Evolutionary conservation across 2,888 invertebrate species (phyloP), one percentile per base, ranked within the genome.

Genomic region (Cosmopolites sordidus): DNA sequence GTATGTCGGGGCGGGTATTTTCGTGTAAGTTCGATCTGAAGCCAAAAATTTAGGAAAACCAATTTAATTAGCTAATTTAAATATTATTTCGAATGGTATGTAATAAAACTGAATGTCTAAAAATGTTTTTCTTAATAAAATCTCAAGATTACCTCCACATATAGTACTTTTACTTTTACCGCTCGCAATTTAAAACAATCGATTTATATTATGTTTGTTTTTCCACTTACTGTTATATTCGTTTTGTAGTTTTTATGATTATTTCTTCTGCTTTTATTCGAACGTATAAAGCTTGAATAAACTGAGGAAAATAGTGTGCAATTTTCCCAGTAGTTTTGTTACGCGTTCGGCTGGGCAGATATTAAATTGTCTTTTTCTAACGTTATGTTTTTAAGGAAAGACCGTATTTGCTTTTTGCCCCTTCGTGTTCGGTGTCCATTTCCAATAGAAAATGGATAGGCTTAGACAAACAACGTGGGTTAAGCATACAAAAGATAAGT

Each of bases 201-300:
- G 22, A 8, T 22, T 22, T 22, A 8, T 22, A 5, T 22, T 22
- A 3, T 8, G 51, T 39, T 44, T 39, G 33, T 40, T 12, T 14
- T 40, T 38, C 51, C 17, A 45, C 39, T 51, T 50, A 29, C 47
- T 42, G 39, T 50, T 50, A 50, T 29, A 22, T 43, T 18, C 22
- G 11, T 47, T 47, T 47, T 43, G 42, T 42, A 51, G 51, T 47
- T 51, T 51, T 51, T 46, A 51, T 46, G 51, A 40, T 51, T 51
- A 51, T 47, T 47, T 33, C 45, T 43, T 12, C 37, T 42, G 42
- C 33, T 33, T 51, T 51, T 51, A 46, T 46, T 39, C 33, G 45
- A 18, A 47, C 46, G 27, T 46, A 51, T 51, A 51, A 47, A 51
- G 16, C 16, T 29, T 43, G 46, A 18, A 51, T 46, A 47, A 47